Percentiles rank a stretch among this genome's conserved stretches.
These are phyloP conservation scores for Apistogramma diplotaenia DNA, from an alignment of 2,113 vertebrate species.

Conservation along the genomic window DNA sequence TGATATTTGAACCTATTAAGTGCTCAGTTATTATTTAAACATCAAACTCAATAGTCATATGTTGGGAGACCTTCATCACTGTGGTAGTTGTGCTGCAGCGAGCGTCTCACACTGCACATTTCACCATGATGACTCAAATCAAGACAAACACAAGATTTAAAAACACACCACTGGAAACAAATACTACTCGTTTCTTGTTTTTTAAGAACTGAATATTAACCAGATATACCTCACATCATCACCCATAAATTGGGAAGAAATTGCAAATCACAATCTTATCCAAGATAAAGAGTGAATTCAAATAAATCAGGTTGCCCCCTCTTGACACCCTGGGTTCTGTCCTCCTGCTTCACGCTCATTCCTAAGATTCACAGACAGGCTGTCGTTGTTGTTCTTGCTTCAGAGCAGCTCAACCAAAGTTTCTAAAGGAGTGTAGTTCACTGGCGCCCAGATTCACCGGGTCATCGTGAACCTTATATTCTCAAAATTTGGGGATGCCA, in stretches of 20 bases:
- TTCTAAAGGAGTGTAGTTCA: not conserved
- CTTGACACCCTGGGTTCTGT: not conserved
- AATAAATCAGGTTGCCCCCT: not conserved
- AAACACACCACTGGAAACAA: not conserved
- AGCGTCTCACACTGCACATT: not conserved
- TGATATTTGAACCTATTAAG: not conserved
- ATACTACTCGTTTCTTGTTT: not conserved
- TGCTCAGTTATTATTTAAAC: not conserved
- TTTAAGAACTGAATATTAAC: not conserved
- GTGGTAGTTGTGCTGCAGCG: not conserved
- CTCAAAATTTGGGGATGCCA: not conserved
- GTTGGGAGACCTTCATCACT: not conserved
- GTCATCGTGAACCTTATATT: not conserved
- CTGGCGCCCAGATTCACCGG: accelerated
- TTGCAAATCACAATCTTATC: not conserved
- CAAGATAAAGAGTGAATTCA: not conserved
- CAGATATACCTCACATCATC: not conserved
- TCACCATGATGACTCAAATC: not conserved
- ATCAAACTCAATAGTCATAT: not conserved
- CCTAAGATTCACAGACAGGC: not conserved
- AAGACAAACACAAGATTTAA: not conserved
- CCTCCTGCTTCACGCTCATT: not conserved
- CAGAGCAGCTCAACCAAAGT: not conserved
- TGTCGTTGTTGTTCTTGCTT: not conserved
- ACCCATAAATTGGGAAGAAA: not conserved